Evolutionary conservation across 2,797 vertebrate species (phyloP), one percentile per base, ranked within the genome.

Genomic region (Coregonus suidteri): DNA sequence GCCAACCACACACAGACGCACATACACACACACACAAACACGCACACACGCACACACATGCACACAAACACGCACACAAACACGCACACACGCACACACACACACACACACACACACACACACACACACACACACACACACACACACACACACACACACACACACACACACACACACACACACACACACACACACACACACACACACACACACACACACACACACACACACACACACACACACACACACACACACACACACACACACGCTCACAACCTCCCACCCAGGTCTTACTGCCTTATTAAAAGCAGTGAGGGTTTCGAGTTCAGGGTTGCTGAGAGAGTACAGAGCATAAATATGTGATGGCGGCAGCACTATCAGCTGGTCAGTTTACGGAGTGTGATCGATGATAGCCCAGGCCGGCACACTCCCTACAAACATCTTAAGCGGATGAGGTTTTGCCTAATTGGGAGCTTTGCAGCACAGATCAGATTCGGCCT

Each of bases 381-480:
- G 84, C 87, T 37, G 89, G 89, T 92, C 94, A 90, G 92, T 93
- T 94, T 91, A 90, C 85, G 83, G 81, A 87, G 78, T 84, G 86
- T 93, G 94, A 96, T 96, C 94, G 91, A 95, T 93, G 93, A 88
- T 90, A 88, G 90, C 92, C 91, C 89, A 89, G 73, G 83, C 87
- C 89, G 73, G 82, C 87, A 77, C 90, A 79, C 93, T 90, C 86
- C 91, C 92, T 88, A 91, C 94, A 92, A 93, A 94, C 92, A 94
- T 94, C 91, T 94, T 94, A 94, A 95, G 93, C 86, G 92, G 90
- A 93, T 89, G 91, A 90, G 69, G 85, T 90, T 93, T 90, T 93
- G 89, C 93, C 91, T 95, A 96, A 96, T 96, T 95, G 94, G 96
- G 88, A 94, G 93, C 92, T 92, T 94, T 95, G 88, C 92, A 85